Evolutionary conservation across 2,113 vertebrate species (phyloP).

Genomic region (Ascaphus truei): DNA sequence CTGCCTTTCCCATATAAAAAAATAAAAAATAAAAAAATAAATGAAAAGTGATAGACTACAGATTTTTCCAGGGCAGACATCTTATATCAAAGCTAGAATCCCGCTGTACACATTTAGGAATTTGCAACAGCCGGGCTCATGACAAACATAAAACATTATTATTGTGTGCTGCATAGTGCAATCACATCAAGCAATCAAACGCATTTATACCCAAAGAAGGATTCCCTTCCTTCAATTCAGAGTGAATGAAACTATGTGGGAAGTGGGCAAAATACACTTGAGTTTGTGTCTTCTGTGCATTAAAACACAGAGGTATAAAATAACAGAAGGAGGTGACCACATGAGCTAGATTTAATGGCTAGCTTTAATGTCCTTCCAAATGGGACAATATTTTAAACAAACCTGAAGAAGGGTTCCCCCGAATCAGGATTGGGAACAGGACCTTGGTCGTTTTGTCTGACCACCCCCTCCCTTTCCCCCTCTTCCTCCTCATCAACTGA

Average conservation of each 20-base stretch:
- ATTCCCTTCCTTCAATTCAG: slow-evolving; percentile 16
- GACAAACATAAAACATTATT: slow-evolving; percentile 30
- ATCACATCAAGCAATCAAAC: slow-evolving; percentile 11
- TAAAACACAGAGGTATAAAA: too few relatives aligned
- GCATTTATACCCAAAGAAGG: slow-evolving; percentile 12
- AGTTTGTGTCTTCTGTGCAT: too few relatives aligned
- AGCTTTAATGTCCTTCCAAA: too few relatives aligned
- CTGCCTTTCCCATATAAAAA: slow-evolving; percentile 51
- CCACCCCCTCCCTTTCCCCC: too few relatives aligned
- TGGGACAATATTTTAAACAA: background rate
- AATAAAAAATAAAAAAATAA: background rate
- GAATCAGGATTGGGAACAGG: too few relatives aligned
- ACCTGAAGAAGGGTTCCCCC: too few relatives aligned
- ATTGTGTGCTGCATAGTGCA: slow-evolving; percentile 1
- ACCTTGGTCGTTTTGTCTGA: too few relatives aligned
- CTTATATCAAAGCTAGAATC: slow-evolving; percentile 30
- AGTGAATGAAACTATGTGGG: slow-evolving; percentile 14
- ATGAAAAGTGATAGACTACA: slow-evolving; percentile 48
- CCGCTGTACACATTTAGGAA: background rate
- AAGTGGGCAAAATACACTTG: slow-evolving; percentile 11
- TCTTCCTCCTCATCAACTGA: too few relatives aligned
- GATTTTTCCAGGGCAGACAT: slow-evolving; percentile 25
- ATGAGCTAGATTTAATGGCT: too few relatives aligned
- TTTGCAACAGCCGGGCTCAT: slow-evolving; percentile 25
- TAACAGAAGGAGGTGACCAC: too few relatives aligned